Evolutionary conservation across 2,888 invertebrate genomes (phyloP).

Genomic region (Artemia sinica): DNA sequence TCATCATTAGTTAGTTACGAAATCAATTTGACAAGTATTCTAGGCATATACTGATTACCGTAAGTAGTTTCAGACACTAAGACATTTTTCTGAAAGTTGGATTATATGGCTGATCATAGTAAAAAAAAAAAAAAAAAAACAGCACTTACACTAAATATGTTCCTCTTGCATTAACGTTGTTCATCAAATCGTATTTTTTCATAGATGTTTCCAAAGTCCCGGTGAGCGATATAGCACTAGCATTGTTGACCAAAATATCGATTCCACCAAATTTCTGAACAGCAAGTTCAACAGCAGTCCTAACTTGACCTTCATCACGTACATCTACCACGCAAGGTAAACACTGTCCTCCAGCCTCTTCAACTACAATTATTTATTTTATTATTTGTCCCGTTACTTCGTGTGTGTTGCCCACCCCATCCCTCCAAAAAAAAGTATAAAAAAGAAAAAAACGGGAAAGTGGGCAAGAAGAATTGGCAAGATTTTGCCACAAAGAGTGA

Average conservation of each 20-base stretch:
- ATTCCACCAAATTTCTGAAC: conserved; percentile 81
- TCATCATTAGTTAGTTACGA: too few relatives aligned
- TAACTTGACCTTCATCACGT: conserved; percentile 56
- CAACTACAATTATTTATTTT: conserved; percentile 42
- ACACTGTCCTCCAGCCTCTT: conserved; percentile 65
- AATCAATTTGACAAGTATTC: neutral
- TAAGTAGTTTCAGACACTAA: neutral
- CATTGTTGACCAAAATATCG: conserved; percentile 87
- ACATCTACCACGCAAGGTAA: conserved; percentile 76
- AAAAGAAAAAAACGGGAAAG: too few relatives aligned
- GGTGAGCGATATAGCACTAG: conserved; percentile 76
- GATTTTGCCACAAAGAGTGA: too few relatives aligned
- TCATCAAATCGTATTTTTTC: conserved; percentile 94
- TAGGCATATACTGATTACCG: neutral
- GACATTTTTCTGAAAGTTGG: neutral
- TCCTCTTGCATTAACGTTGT: conserved; percentile 78
- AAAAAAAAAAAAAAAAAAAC: neutral
- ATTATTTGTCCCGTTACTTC: too few relatives aligned
- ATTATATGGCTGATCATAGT: neutral
- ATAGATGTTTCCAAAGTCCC: conserved; percentile 68
- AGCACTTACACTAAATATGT: conserved; percentile 70
- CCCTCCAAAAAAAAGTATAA: too few relatives aligned
- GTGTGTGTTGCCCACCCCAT: too few relatives aligned
- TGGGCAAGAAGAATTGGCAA: too few relatives aligned
- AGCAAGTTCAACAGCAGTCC: conserved; percentile 51